These are phyloP conservation scores for Xenus cinereus DNA, from an alignment of 2,113 vertebrate genomes.

Conservation along the genomic window DNA sequence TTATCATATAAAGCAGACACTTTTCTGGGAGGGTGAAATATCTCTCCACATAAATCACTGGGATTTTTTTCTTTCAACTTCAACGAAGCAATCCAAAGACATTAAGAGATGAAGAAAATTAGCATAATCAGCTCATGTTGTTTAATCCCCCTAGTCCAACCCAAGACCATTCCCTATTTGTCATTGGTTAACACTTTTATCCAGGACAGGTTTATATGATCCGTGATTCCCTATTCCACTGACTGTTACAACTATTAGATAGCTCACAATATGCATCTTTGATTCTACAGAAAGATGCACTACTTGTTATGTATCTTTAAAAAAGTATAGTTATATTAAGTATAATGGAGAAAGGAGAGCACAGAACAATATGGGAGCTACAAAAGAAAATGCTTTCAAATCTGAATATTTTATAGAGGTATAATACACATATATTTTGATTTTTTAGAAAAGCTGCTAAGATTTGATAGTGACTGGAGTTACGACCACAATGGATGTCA, in stretches of 20 bases:
- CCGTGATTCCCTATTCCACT: not conserved
- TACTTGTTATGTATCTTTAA: not conserved
- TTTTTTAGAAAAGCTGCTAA: not conserved
- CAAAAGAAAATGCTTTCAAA: not conserved
- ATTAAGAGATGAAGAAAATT: conserved; percentile 36
- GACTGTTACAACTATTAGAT: not conserved
- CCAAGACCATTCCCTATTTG: not conserved
- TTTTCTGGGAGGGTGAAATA: not conserved
- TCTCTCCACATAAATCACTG: not conserved
- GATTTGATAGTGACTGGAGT: not conserved
- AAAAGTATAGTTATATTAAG: not conserved
- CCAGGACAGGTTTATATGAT: not conserved
- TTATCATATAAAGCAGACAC: not conserved
- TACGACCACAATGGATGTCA: not conserved
- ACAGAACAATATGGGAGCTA: not conserved
- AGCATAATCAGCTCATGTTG: conserved; percentile 46
- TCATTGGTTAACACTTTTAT: conserved; percentile 21
- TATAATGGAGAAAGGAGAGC: not conserved
- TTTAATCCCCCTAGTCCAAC: conserved; percentile 16
- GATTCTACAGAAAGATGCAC: not conserved
- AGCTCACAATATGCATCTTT: not conserved
- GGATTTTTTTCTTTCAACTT: conserved; percentile 1
- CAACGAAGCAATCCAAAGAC: not conserved
- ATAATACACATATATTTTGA: not conserved
- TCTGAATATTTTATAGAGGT: not conserved